Evolutionary conservation across 2,113 vertebrate genomes (phyloP).

Genomic region (Colinus virginianus): DNA sequence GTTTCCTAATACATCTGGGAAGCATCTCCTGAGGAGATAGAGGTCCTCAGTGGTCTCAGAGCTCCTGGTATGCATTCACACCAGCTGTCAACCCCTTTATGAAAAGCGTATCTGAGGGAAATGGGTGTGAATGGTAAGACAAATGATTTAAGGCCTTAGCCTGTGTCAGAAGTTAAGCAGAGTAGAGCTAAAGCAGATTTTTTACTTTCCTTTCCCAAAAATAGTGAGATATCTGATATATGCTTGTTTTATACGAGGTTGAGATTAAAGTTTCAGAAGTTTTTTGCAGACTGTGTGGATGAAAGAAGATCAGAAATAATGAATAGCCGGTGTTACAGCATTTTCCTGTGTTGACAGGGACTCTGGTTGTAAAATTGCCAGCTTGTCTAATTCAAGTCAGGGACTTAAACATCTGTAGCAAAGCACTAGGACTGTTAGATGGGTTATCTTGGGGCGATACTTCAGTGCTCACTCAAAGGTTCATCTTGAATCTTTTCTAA

Average conservation of each 20-base stretch:
- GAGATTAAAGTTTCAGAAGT: neutral
- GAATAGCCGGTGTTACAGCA: neutral
- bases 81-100: neutral
- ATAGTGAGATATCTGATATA: fast-evolving
- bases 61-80: neutral
- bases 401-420: neutral
- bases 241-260: neutral
- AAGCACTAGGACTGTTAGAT: neutral
- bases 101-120: neutral
- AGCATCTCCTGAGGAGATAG: neutral
- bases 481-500: neutral
- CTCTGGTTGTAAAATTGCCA: neutral
- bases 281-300: neutral
- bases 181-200: neutral
- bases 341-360: neutral
- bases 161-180: neutral
- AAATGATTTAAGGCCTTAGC: neutral
- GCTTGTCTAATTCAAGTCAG: neutral
- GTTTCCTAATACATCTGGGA: neutral
- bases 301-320: neutral
- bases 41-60: neutral
- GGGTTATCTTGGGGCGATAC: neutral
- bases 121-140: neutral
- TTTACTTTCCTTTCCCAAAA: neutral
- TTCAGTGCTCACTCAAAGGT: neutral